Evolutionary conservation across 2,113 vertebrate species (phyloP).

Genomic region (Poeciliopsis retropinna): DNA sequence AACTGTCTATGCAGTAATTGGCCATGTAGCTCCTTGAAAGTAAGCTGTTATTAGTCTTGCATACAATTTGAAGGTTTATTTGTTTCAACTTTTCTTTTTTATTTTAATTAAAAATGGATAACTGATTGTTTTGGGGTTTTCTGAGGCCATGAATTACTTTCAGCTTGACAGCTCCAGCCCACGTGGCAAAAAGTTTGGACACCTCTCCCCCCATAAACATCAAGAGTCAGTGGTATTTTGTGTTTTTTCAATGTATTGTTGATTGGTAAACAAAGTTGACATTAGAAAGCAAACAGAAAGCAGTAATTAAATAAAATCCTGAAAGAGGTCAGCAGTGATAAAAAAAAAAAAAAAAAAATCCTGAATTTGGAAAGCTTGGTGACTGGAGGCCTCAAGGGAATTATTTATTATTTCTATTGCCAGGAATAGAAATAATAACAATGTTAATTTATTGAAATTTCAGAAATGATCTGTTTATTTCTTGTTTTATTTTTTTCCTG

Average conservation of each 20-base stretch:
- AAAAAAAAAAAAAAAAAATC: neutral
- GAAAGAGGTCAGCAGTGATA: slow-evolving; percentile 17
- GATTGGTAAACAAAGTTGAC: neutral
- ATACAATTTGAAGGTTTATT: too few relatives aligned
- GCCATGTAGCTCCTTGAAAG: too few relatives aligned
- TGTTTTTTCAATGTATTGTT: neutral
- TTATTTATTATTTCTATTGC: neutral
- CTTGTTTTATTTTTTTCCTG: neutral
- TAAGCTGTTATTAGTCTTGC: too few relatives aligned
- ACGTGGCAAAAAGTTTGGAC: too few relatives aligned
- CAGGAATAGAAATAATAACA: slow-evolving; percentile 34
- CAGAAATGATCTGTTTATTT: slow-evolving; percentile 22
- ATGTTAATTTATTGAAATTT: slow-evolving; percentile 31
- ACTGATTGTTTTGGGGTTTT: too few relatives aligned
- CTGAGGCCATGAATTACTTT: too few relatives aligned
- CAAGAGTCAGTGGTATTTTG: neutral
- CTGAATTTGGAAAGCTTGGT: slow-evolving; percentile 11
- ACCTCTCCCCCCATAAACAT: neutral
- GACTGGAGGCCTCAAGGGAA: slow-evolving; percentile 23
- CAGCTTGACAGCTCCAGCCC: too few relatives aligned
- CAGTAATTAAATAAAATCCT: slow-evolving; percentile 29
- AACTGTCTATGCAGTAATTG: too few relatives aligned
- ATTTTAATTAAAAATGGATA: too few relatives aligned
- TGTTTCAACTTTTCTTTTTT: too few relatives aligned
- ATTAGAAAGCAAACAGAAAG: neutral